Base-by-base conservation (phyloP, 2,113 vertebrate genomes). In the Polypterus bichir region DNA sequence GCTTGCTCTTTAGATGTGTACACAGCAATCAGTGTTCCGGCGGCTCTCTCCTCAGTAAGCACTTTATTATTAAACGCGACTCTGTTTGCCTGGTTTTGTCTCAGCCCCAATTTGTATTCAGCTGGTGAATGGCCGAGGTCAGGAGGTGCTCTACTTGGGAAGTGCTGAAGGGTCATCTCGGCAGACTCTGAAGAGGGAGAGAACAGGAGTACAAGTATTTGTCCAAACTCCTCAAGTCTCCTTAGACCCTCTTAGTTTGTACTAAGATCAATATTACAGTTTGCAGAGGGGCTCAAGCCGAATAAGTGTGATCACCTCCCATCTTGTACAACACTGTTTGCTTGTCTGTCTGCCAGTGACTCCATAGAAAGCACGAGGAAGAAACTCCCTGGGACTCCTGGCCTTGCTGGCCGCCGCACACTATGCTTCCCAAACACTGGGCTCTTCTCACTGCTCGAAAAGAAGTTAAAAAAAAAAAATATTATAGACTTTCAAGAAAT, bases 31-130 rank as follows among this genome's bases (percentile, higher is more conserved):
- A 80, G 79, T 80, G 81, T 74, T 66, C 66, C 69, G 69, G 75
- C 78, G 80, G 70, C 77, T 74, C 76, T 81, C 73, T 76, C 79
- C 75, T 75, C 73, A 65, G 69, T 68, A 74, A 77, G 78, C 72
- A 76, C 79, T 77, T 79, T 82, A 77, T 87, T 81, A 77, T 70
- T 63, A 80, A 83, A 83, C 77, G 70, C 73, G 66, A 70, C 71
- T 68, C 81, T 88, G 83, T 88, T 89, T 90, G 87, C 83, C 77
- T 78, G 81, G 79, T 82, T 88, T 89, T 90, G 86, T 89, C 83
- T 77, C 65, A 75, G 70, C 77, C 72, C 11, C 76, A 71, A 79
- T 88, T 87, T 86, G 82, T 77, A 87, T 84, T 76, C 79, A 75
- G 79, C 86, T 86, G 85, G 85, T 86, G 83, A 85, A 84, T 87